Conservation (phyloP, 2,797 vertebrate genomes). For the Cheirogaleus major region DNA sequence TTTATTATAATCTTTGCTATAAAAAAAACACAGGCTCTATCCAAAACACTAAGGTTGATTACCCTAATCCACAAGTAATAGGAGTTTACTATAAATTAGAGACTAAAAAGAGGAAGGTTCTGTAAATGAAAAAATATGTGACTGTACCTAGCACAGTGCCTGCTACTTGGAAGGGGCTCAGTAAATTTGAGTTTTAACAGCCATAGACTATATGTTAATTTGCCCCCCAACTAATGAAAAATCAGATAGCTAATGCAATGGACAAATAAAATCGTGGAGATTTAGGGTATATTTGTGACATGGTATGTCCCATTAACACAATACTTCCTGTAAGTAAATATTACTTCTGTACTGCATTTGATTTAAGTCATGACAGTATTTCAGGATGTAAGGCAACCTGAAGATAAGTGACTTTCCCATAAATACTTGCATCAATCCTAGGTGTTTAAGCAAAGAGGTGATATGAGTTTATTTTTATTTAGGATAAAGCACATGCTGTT, state of each 20-base stretch:
- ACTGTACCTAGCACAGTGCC: background rate
- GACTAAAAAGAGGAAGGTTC: background rate
- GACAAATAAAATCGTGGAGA: background rate
- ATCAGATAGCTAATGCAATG: background rate
- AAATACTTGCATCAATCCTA: background rate
- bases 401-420: background rate
- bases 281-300: constrained; percentile 5
- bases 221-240: background rate
- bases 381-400: background rate
- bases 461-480: constrained; percentile 36
- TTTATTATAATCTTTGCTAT: background rate
- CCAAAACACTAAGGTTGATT: background rate
- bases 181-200: background rate
- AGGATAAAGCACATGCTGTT: constrained; percentile 7
- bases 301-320: background rate
- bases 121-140: background rate
- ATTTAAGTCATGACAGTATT: constrained; percentile 33
- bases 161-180: background rate
- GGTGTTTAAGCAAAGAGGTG: constrained; percentile 16
- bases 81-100: constrained; percentile 1
- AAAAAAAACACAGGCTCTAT: constrained; percentile 23
- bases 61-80: background rate
- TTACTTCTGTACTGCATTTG: background rate
- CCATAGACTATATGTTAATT: background rate
- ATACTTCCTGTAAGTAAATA: background rate